A percentile compares a stretch with the other conserved stretches of the same genome.
phyloP scores from a whole-genome alignment of 2,888 invertebrate genomes.

The Caenorhabditis wallacei region DNA sequence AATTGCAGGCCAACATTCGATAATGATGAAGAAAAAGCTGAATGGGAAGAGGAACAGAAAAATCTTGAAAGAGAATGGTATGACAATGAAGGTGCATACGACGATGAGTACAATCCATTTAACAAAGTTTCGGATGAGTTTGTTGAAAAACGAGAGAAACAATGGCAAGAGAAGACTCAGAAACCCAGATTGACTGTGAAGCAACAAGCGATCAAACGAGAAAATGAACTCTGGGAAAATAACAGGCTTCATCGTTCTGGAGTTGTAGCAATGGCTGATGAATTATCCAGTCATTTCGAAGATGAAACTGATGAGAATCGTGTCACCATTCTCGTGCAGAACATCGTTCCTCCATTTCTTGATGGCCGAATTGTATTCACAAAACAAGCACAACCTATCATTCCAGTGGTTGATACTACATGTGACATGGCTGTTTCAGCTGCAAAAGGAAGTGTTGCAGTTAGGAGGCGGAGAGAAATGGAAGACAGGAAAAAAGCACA shows the following conservation, averaged over 20 bases:
- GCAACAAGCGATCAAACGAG: slow-evolving; percentile 94
- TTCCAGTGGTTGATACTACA: slow-evolving; percentile 89
- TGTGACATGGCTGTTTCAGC: slow-evolving; percentile 98
- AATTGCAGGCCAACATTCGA: slow-evolving; percentile 74
- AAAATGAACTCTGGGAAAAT: slow-evolving; percentile 98
- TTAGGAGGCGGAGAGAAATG: slow-evolving; percentile 94
- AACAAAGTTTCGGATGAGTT: slow-evolving; percentile 88
- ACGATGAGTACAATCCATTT: slow-evolving; percentile 93
- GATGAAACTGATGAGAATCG: slow-evolving; percentile 92
- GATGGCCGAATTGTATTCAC: slow-evolving; percentile 99
- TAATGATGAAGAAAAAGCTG: slow-evolving; percentile 88
- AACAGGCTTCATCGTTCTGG: slow-evolving; percentile 93
- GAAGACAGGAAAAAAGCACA: slow-evolving; percentile 96
- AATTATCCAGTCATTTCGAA: slow-evolving; percentile 84
- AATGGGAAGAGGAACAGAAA: slow-evolving; percentile 94
- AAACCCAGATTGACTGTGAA: slow-evolving; percentile 93
- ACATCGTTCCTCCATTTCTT: slow-evolving; percentile 98
- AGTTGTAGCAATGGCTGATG: slow-evolving; percentile 68
- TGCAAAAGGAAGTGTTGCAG: slow-evolving; percentile 93
- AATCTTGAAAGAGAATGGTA: slow-evolving; percentile 96
- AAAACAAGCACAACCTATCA: slow-evolving; percentile 84
- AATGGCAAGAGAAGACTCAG: slow-evolving; percentile 89
- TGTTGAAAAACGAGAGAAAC: slow-evolving; percentile 93
- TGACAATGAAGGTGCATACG: slow-evolving; percentile 91
- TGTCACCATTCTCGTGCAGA: slow-evolving; percentile 96